Percentiles rank a stretch among this genome's conserved stretches.
These are phyloP conservation scores for Hypsopygia costalis DNA, from an alignment of 2,888 invertebrate genomes.

Conservation along the genomic window DNA sequence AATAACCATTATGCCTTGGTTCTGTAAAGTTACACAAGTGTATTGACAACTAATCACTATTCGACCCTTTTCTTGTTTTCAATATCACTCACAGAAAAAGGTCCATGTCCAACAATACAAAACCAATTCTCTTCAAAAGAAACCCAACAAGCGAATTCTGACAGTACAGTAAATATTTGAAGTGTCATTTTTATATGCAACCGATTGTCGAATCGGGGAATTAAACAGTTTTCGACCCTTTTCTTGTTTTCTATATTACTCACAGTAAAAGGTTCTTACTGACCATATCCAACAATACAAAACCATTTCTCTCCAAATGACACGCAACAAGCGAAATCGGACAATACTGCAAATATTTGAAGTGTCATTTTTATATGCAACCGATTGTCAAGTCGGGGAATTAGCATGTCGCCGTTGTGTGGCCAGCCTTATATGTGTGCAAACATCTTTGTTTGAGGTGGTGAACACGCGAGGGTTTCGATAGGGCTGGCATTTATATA, in stretches of 20 bases:
- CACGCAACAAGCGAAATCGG: constrained; percentile 4
- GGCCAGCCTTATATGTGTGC: constrained; percentile 29
- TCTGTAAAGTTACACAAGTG: too few species aligned
- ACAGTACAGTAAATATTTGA: constrained; percentile 39
- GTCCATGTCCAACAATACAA: too few species aligned
- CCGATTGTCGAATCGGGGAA: constrained; percentile 36
- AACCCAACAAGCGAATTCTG: constrained; percentile 2
- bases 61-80: too few species aligned
- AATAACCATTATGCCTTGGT: too few species aligned
- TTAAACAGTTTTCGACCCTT: too few species aligned
- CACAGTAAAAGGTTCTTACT: too few species aligned
- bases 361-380: constrained; percentile 16
- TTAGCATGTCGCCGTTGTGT: constrained; percentile 62
- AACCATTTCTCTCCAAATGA: too few species aligned
- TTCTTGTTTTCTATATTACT: too few species aligned
- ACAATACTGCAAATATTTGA: constrained; percentile 39
- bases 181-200: constrained; percentile 16
- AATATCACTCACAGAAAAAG: too few species aligned
- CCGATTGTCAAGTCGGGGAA: constrained; percentile 36
- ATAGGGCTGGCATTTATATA: neutral
- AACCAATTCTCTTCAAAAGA: too few species aligned
- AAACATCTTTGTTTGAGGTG: constrained; percentile 4
- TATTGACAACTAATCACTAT: too few species aligned
- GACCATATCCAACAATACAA: too few species aligned
- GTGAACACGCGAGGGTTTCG: constrained; percentile 14